Base-by-base conservation (phyloP, 2,113 vertebrate species). In the Verasper variegatus region DNA sequence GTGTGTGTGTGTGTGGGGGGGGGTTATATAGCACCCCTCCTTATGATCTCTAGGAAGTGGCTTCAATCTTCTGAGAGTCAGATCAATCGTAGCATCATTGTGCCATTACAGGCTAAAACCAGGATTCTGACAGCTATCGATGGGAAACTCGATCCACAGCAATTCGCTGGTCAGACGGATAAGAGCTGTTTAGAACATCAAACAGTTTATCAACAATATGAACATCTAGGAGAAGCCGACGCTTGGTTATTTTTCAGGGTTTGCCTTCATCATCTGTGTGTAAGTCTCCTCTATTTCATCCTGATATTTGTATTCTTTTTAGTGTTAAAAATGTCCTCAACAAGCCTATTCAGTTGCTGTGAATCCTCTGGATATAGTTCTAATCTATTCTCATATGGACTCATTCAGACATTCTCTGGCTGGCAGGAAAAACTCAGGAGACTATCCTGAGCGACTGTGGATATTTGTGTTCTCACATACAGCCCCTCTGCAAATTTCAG, bases 11-110 rank as follows among this genome's bases (percentile, higher is more conserved):
- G 51, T 45, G 56, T 27, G 47, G 76, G n/a, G n/a, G n/a, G n/a
- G n/a, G n/a, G n/a, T n/a, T n/a, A 47, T 47, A 23, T 57, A 45
- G 31, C 35, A 51, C 40, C 45, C 31, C 37, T 69, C 45, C 61
- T 75, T 58, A 51, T 64, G 55, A 84, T 76, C 56, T 58, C 60
- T 77, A 54, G 71, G 68, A 84, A 84, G 79, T 31, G 79, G 31
- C 66, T 81, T 78, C 71, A 68, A 15, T 81, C 72, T 24, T 58
- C 55, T 67, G 40, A 71, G 55, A 49, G 70, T 74, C 57, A 6
- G 31, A 31, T 76, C 86, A 82, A 62, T 59, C 72, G 78, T 27
- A 40, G 76, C 68, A 65, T 81, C 59, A 66, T 82, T 0, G 61
- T 67, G 74, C 74, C 55, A 68, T 76, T 83, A 52, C 21, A 21